Evolutionary conservation across 1,140 invertebrate genomes (phyloP).

Genomic region (Dendroctonus valens): DNA sequence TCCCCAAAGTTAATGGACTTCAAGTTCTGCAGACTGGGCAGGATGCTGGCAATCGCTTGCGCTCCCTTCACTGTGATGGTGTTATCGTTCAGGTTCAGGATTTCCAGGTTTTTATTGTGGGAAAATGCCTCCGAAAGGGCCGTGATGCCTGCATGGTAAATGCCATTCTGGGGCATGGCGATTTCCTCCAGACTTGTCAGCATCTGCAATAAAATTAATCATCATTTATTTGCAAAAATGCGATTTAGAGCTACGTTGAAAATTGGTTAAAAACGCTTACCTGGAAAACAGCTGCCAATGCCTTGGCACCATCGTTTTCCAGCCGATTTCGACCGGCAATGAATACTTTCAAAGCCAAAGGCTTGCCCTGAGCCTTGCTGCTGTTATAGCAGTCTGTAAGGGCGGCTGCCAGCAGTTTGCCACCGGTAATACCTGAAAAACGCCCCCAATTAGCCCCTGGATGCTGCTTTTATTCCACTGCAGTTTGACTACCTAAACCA

Average conservation of each 20-base stretch:
- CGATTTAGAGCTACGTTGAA: constrained; percentile 9
- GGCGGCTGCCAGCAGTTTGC: constrained; percentile 78
- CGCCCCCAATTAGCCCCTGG: not conserved
- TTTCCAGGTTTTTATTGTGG: constrained; percentile 69
- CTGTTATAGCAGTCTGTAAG: constrained; percentile 70
- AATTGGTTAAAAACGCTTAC: constrained; percentile 49
- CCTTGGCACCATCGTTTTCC: constrained; percentile 89
- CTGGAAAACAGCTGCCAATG: constrained; percentile 79
- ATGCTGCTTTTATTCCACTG: not conserved
- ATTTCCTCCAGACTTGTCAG: constrained; percentile 86
- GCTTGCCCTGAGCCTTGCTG: constrained; percentile 61
- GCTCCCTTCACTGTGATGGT: constrained; percentile 79
- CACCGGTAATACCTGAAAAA: constrained; percentile 75
- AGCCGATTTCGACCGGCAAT: constrained; percentile 91
- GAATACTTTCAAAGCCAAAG: constrained; percentile 78
- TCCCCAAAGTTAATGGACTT: constrained; percentile 86
- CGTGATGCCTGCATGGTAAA: constrained; percentile 80
- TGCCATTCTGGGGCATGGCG: constrained; percentile 96
- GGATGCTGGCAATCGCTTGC: constrained; percentile 64
- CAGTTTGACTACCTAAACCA: constrained; percentile 60
- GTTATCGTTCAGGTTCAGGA: constrained; percentile 95
- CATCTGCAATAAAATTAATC: constrained; percentile 53
- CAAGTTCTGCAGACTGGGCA: constrained; percentile 63
- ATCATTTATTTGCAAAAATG: too few relatives aligned
- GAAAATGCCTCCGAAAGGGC: constrained; percentile 78